Percentiles rank a stretch among this genome's conserved stretches.
These are phyloP conservation scores for Empidonax traillii DNA, from an alignment of 2,113 vertebrate species.

Conservation along the genomic window DNA sequence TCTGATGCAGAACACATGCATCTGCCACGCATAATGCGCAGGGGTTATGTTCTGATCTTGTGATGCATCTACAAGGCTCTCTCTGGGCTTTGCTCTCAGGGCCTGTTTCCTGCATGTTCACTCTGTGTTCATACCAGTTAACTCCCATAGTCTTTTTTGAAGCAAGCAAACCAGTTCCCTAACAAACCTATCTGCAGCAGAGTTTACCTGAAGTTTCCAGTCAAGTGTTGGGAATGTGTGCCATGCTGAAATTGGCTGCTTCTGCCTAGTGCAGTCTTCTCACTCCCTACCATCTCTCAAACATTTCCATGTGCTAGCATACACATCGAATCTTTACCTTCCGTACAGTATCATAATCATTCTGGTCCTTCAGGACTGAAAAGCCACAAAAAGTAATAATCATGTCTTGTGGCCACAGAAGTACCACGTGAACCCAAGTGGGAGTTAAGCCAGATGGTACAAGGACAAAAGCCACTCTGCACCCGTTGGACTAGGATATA, in stretches of 20 bases:
- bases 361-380: not conserved
- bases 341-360: not conserved
- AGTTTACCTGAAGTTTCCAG: not conserved
- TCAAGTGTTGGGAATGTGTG: rapidly evolving
- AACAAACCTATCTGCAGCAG: not conserved
- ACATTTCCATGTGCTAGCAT: not conserved
- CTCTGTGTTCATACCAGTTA: not conserved
- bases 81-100: not conserved
- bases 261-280: not conserved
- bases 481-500: not conserved
- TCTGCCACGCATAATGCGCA: not conserved
- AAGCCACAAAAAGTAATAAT: not conserved
- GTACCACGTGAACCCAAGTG: not conserved
- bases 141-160: not conserved
- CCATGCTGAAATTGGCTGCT: not conserved
- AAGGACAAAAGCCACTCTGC: not conserved
- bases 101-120: not conserved
- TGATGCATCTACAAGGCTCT: rapidly evolving
- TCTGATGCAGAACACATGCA: not conserved
- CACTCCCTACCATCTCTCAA: not conserved
- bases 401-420: not conserved
- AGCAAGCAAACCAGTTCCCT: not conserved
- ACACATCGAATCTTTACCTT: not conserved
- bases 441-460: not conserved
- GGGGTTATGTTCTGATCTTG: rapidly evolving